Percentiles rank a stretch among this genome's conserved stretches.
These are phyloP conservation scores for Cynocephalus volans DNA, from an alignment of 2,113 vertebrate genomes.

Conservation along the genomic window DNA sequence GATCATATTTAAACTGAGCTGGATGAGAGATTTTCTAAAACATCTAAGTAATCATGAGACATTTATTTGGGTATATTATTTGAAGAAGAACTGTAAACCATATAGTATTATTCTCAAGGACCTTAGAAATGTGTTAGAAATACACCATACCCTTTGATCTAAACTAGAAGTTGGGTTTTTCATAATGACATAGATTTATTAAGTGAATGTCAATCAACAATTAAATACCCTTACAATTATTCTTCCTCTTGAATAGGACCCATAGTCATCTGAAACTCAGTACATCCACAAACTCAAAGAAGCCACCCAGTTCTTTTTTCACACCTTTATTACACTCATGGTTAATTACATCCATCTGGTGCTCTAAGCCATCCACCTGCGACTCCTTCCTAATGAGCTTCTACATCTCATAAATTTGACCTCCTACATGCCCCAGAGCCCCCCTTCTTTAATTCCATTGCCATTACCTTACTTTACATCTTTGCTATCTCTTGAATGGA, in stretches of 20 bases:
- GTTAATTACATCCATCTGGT: background rate
- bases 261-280: background rate
- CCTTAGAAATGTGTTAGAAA: conserved; percentile 43
- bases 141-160: background rate
- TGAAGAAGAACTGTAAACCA: background rate
- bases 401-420: background rate
- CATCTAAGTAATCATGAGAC: background rate
- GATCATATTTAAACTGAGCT: background rate
- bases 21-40: conserved; percentile 13
- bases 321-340: background rate
- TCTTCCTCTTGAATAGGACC: background rate
- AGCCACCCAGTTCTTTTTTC: background rate
- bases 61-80: background rate
- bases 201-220: background rate
- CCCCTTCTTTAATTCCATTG: background rate
- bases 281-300: background rate
- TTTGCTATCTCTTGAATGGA: background rate
- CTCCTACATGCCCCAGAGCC: background rate
- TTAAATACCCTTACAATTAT: background rate
- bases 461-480: background rate
- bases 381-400: background rate
- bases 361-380: background rate
- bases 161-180: conserved; percentile 1
- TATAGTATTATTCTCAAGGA: background rate
- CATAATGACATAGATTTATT: background rate